Conservation (phyloP, 2,888 invertebrate species). For the Drosophila tanythrix region DNA sequence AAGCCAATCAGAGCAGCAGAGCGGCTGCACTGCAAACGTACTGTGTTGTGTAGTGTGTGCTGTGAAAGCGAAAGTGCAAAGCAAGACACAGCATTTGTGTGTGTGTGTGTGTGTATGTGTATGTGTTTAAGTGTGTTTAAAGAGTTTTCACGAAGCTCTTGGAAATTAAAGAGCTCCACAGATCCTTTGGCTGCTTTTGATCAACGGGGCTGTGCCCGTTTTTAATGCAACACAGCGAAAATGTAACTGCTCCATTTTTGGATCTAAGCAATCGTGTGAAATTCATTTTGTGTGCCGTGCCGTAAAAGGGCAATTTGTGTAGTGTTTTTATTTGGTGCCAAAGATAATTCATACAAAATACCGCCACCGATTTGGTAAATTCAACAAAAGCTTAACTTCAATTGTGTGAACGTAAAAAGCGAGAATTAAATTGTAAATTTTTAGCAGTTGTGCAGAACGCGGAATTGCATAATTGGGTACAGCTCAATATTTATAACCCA, state of each 20-base stretch:
- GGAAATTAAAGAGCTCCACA: slow-evolving; percentile 16
- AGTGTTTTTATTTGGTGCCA: slow-evolving; percentile 66
- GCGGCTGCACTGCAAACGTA: slow-evolving; percentile 32
- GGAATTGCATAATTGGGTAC: slow-evolving; percentile 25
- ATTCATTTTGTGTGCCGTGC: slow-evolving; percentile 31
- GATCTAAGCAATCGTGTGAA: slow-evolving; percentile 35
- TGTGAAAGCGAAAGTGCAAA: slow-evolving; percentile 36
- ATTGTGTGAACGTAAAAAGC: slow-evolving; percentile 73
- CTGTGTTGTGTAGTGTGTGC: slow-evolving; percentile 47
- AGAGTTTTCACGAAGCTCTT: slow-evolving; percentile 12
- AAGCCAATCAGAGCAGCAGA: slow-evolving; percentile 41
- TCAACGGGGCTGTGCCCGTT: slow-evolving; percentile 48
- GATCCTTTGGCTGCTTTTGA: slow-evolving; percentile 30
- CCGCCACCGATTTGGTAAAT: slow-evolving; percentile 61
- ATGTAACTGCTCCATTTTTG: slow-evolving; percentile 63
- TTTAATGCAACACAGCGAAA: slow-evolving; percentile 25
- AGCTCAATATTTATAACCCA: slow-evolving; percentile 12
- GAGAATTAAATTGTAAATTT: slow-evolving; percentile 11
- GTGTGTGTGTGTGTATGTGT: slow-evolving; percentile 5
- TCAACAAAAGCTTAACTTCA: slow-evolving; percentile 28
- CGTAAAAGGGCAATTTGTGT: slow-evolving; percentile 29
- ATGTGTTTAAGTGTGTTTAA: slow-evolving; percentile 15
- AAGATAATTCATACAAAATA: slow-evolving; percentile 39
- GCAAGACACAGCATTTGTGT: slow-evolving; percentile 5
- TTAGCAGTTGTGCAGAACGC: slow-evolving; percentile 7